These are phyloP conservation scores for Leptopilina syphax DNA, from an alignment of 2,888 invertebrate species.

Conservation along the genomic window DNA sequence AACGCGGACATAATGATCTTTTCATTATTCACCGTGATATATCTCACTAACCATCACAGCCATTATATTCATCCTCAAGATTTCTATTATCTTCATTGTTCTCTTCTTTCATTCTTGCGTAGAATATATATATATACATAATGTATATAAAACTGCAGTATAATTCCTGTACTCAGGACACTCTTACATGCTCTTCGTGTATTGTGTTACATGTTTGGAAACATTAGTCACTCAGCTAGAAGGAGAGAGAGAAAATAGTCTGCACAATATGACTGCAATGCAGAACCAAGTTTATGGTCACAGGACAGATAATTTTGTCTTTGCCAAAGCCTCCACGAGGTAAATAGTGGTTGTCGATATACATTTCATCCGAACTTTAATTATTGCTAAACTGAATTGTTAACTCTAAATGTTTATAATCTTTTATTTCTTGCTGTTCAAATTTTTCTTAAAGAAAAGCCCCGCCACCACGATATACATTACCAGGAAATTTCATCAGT, in stretches of 20 bases:
- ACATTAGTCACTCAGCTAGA: conserved; percentile 22
- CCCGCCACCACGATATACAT: too few relatives aligned
- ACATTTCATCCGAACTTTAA: too few relatives aligned
- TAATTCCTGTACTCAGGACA: conserved; percentile 9
- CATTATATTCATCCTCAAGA: conserved; percentile 26
- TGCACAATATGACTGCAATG: conserved; percentile 24
- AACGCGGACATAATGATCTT: conserved; percentile 29
- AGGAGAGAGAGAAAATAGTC: not conserved
- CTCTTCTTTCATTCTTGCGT: conserved; percentile 33
- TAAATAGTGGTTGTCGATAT: too few relatives aligned
- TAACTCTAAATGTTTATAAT: too few relatives aligned
- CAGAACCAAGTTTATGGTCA: conserved; percentile 28
- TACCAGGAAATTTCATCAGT: too few relatives aligned
- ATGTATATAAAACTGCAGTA: not conserved
- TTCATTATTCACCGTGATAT: conserved; percentile 35
- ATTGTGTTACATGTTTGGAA: conserved; percentile 18
- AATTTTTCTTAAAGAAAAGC: too few relatives aligned
- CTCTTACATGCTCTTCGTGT: conserved; percentile 20
- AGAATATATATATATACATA: not conserved
- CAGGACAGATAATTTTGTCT: conserved; percentile 30
- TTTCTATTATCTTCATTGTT: conserved; percentile 36
- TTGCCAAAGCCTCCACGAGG: conserved; percentile 6
- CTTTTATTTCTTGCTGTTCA: too few relatives aligned
- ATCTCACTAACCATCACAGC: conserved; percentile 9
- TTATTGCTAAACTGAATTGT: too few relatives aligned